Base-by-base conservation (phyloP, 1,140 invertebrate genomes). In the Wiebesia pumilae region DNA sequence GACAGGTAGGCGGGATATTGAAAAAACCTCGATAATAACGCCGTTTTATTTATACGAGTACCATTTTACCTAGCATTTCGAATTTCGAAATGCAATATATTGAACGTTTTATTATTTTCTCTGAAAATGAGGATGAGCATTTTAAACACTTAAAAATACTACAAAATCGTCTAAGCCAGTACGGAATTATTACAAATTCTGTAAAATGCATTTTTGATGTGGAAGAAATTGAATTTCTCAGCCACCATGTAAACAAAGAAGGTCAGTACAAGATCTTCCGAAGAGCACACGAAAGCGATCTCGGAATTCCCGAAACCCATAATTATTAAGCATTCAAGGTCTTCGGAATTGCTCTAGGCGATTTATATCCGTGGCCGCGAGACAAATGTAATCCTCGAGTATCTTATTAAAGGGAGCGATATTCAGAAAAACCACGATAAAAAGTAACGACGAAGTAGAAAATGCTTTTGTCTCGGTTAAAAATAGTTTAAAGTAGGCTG, bases 261-360 rank as follows among this genome's bases (percentile, higher is more conserved):
- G 75, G 75, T n/a, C n/a, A n/a, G n/a, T n/a, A n/a, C 51, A 0
- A 83, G 85, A 4, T 35, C 77, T 30, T 7, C 38, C 43, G 43
- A 21, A n/a, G 43, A 47, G 10, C 81, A 71, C 58, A 84, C 91
- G 4, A 30, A 87, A 38, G 88, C 88, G 0, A 89, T 90, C 40
- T 4, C 62, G 3, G 77, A 90, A 62, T 88, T 89, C 24, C 83
- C 85, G 12, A n/a, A 85, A 67, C 88, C 90, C 9, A 81, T 75
- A 16, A 90, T 83, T 4, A 87, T 90, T 2, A 88, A 75, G 27
- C 54, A 88, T 24, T 79, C 91, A 35, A 84, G 90, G n/a, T 94
- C 92, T 88, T 71, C 92, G 0, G 91, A 89, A 90, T 58, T 91
- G 90, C 86, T 92, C 92, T 82, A 81, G 89, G 16, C 79, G 81